Evolutionary conservation across 2,888 invertebrate species (phyloP).

Genomic region (Rhingia rostrata): DNA sequence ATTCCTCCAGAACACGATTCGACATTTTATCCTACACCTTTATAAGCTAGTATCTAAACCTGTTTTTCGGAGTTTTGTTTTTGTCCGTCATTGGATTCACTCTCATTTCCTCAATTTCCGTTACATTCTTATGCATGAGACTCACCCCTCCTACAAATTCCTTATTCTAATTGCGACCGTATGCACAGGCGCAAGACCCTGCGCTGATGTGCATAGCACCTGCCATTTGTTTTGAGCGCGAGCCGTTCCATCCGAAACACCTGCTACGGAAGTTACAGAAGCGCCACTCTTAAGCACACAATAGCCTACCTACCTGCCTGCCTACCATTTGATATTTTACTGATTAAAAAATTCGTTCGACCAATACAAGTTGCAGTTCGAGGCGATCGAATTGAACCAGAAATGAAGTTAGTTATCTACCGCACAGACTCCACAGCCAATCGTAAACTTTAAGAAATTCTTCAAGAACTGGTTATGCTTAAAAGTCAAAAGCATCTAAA

Average conservation of each 20-base stretch:
- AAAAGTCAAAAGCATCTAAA: conserved; percentile 63
- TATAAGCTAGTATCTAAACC: conserved; percentile 15
- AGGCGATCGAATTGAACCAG: conserved; percentile 2
- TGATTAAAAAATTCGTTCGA: neutral
- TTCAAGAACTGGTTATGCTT: conserved; percentile 68
- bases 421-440: conserved; percentile 37
- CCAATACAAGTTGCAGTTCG: neutral
- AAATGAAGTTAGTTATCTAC: conserved; percentile 31
- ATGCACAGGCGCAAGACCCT: conserved; percentile 5
- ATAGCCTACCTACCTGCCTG: neutral
- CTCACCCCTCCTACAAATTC: conserved; percentile 62
- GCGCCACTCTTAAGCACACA: conserved; percentile 15
- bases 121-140: conserved; percentile 63
- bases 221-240: conserved; percentile 49
- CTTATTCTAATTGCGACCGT: conserved; percentile 53
- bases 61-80: neutral
- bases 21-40: conserved; percentile 24
- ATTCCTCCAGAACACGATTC: conserved; percentile 46
- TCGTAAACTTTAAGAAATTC: conserved; percentile 60
- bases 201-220: conserved; percentile 25
- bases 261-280: conserved; percentile 59
- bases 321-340: neutral
- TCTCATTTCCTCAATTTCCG: conserved; percentile 74
- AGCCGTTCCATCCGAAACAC: conserved; percentile 54
- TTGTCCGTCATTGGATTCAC: conserved; percentile 54